Base-by-base conservation (phyloP, 2,888 invertebrate species). In the Eristalis intricaria region DNA sequence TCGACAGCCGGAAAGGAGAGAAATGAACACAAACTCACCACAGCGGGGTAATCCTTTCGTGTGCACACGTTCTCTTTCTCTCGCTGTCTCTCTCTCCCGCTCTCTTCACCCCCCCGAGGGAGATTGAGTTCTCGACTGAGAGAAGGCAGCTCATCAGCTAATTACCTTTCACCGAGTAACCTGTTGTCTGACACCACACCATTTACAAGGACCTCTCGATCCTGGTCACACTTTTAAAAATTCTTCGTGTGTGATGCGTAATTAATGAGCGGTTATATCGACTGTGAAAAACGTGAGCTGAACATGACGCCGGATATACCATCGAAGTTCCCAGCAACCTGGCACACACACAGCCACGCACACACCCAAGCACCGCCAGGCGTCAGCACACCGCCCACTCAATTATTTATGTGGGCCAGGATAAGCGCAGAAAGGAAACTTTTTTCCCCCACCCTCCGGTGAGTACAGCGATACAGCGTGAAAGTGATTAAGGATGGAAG, bases 401-500 rank as follows among this genome's bases (percentile, higher is more conserved):
- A 77, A 82, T 77, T 69, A 85, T 82, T 86, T 70, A 78, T 86
- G 68, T 38, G 69, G 43, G 19, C 50, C 82, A 82, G 69, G 74
- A 86, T 77, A 73, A 74, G 77, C 56, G 61, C 64, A 80, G 35
- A 64, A 71, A 40, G 58, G 8, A 65, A 77, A 78, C 40, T 76
- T 81, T 80, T 76, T 40, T 19, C 23, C 50, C 22, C 26, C 19
- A 56, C 22, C 38, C 65, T 4, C 65, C 58, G 58, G 74, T 64
- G 75, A 81, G 69, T 75, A 32, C 32, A 63, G 69, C 74, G 77
- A 26, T 81, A 61, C 70, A 40, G 64, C 64, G 56, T 74, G 77
- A 86, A 82, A 82, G 85, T 78, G 85, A 82, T 82, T 82, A 86
- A 82, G 77, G 70, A 77, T 29, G 32, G 60, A 63, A 50, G 35